Percentiles rank a stretch among this genome's conserved stretches.
Evolutionary conservation across 1,140 invertebrate species (phyloP).

Genomic region (Saccostrea cuccullata): DNA sequence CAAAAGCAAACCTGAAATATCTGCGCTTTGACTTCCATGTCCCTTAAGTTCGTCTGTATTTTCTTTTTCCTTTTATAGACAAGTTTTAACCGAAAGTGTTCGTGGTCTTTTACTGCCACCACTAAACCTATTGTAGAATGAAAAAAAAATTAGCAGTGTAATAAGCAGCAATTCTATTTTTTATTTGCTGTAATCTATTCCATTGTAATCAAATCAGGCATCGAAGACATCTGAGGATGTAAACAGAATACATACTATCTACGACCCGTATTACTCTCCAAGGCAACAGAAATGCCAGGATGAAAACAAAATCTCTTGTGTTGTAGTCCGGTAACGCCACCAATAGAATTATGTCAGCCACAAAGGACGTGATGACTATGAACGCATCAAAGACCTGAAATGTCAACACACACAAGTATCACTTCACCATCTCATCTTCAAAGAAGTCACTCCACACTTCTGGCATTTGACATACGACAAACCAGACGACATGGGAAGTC

Average conservation of each 20-base stretch:
- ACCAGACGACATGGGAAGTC: background rate
- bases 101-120: conserved; percentile 74
- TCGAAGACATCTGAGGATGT: too few relatives aligned
- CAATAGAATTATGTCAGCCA: conserved; percentile 70
- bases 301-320: conserved; percentile 74
- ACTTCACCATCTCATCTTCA: background rate
- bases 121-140: conserved; percentile 67
- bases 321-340: conserved; percentile 66
- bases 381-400: conserved; percentile 74
- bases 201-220: too few relatives aligned
- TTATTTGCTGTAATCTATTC: too few relatives aligned
- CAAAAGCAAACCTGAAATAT: conserved; percentile 64
- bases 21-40: conserved; percentile 70
- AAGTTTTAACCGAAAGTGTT: conserved; percentile 74
- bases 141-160: too few relatives aligned
- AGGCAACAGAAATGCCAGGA: conserved; percentile 72
- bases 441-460: background rate
- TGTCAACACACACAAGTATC: conserved; percentile 6
- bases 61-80: conserved; percentile 75
- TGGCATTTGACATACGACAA: background rate
- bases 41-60: conserved; percentile 70
- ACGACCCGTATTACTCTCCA: conserved; percentile 75
- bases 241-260: conserved; percentile 68
- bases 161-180: too few relatives aligned
- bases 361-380: conserved; percentile 70